Evolutionary conservation across 2,113 vertebrate species (phyloP).

Genomic region (Elanus axillaris): DNA sequence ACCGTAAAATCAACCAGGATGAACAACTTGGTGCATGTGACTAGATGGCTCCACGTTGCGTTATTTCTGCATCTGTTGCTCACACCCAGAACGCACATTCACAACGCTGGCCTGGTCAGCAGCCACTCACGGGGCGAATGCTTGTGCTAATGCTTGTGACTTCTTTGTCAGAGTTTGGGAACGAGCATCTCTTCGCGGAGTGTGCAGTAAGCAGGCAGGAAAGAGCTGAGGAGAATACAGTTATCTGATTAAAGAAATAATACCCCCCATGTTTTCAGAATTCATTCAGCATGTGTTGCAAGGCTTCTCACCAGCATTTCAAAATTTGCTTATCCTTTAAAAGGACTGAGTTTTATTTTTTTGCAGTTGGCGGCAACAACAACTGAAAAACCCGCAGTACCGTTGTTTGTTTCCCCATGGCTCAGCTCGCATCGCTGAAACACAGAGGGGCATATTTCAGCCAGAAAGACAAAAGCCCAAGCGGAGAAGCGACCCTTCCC

Average conservation of each 20-base stretch:
- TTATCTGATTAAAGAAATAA: not conserved
- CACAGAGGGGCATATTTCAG: not conserved
- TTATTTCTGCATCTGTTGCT: not conserved
- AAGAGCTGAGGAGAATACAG: not conserved
- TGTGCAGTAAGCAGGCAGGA: not conserved
- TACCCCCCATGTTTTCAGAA: not conserved
- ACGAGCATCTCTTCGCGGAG: not conserved
- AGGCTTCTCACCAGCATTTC: not conserved
- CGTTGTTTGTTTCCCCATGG: not conserved
- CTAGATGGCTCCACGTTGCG: not conserved
- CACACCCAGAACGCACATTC: not conserved
- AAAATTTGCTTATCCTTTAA: not conserved
- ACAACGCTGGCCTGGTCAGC: not conserved
- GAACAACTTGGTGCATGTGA: not conserved
- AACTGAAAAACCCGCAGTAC: not conserved
- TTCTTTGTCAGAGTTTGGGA: not conserved
- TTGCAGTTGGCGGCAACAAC: not conserved
- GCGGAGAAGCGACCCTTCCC: not conserved
- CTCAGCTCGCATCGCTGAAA: not conserved
- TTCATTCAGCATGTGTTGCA: not conserved
- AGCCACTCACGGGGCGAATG: rapidly evolving
- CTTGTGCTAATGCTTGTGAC: rapidly evolving
- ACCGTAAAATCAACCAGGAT: not conserved
- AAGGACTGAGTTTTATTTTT: not conserved
- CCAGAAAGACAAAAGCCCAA: not conserved